phyloP scores from a whole-genome alignment of 1,140 invertebrate genomes.

The Pachypsylla venusta region DNA sequence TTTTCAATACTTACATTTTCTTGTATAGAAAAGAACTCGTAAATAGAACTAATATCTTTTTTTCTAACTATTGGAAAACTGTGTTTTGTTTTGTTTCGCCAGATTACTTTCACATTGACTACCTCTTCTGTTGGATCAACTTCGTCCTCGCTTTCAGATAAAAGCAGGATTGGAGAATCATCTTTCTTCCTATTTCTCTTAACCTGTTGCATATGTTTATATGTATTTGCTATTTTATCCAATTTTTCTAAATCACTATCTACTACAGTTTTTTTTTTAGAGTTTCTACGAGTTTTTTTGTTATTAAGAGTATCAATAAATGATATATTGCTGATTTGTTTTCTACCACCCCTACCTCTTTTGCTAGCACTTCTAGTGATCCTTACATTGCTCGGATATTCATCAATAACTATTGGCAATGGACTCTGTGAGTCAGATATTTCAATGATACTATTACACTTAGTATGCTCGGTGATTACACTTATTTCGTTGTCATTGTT shows the following conservation, averaged over 20 bases:
- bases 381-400: constrained; percentile 1
- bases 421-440: neutral
- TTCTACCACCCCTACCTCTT: neutral
- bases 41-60: neutral
- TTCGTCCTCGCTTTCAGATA: neutral
- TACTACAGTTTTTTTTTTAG: neutral
- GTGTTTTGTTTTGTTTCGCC: neutral
- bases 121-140: neutral
- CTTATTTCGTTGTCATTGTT: too few relatives aligned
- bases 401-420: too few relatives aligned
- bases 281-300: too few relatives aligned
- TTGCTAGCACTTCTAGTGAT: neutral
- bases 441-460: neutral
- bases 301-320: neutral
- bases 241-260: neutral
- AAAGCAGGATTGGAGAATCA: neutral
- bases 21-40: constrained; percentile 2
- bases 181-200: neutral
- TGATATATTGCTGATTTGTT: neutral
- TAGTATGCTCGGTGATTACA: neutral
- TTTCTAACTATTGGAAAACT: neutral
- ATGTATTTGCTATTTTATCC: neutral
- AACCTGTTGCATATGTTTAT: neutral
- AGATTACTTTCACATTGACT: constrained; percentile 1
- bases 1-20: constrained; percentile 5